phyloP scores from a whole-genome alignment of 2,797 vertebrate species.

The Melanotaenia trifasciata region DNA sequence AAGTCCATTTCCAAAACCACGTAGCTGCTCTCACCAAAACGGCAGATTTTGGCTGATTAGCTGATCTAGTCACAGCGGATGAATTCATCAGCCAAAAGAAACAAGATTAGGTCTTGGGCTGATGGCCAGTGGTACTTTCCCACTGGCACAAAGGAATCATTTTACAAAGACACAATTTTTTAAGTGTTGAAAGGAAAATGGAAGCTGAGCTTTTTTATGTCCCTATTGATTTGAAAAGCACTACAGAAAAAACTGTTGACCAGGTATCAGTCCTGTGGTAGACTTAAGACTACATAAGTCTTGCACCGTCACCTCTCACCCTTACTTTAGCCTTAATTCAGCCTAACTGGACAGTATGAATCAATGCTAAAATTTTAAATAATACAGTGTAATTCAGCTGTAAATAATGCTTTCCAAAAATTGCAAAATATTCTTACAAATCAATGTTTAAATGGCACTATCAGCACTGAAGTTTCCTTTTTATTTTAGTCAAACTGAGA shows the following conservation, averaged over 20 bases:
- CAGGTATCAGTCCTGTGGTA: neutral
- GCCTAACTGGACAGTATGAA: neutral
- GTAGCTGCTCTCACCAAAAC: neutral
- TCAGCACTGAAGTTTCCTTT: neutral
- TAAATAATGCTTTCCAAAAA: neutral
- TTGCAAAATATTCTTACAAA: neutral
- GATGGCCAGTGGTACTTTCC: slow-evolving; percentile 19
- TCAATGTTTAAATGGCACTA: neutral
- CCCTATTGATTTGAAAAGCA: slow-evolving; percentile 8
- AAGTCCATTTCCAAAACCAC: slow-evolving; percentile 9
- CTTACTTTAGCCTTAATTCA: neutral
- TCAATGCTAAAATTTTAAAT: neutral
- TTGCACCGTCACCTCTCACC: no score
- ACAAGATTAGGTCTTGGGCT: slow-evolving; percentile 24
- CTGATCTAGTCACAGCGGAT: slow-evolving; percentile 22
- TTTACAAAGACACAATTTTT: slow-evolving; percentile 21
- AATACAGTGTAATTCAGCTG: neutral
- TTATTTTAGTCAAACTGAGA: neutral
- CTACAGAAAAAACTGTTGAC: neutral
- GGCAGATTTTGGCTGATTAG: slow-evolving; percentile 10
- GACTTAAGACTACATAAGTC: neutral
- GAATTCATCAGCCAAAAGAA: slow-evolving; percentile 15
- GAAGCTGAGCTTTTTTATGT: slow-evolving; percentile 13
- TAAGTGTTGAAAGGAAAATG: neutral
- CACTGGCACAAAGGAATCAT: slow-evolving; percentile 18